These are phyloP conservation scores for Eulemur macaco DNA, from an alignment of 2,113 vertebrate species.

Conservation along the genomic window DNA sequence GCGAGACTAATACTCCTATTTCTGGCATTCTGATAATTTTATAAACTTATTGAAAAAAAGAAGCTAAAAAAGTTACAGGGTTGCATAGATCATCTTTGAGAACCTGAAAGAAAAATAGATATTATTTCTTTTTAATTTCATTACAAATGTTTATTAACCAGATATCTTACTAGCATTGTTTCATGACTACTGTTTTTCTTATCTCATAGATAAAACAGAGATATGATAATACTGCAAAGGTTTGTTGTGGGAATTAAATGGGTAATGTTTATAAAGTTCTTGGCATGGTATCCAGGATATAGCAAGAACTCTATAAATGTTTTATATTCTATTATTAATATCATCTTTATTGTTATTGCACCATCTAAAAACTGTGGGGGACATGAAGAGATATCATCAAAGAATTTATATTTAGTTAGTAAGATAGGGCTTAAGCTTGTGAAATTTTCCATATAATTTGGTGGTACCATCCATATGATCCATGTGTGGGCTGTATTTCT, in stretches of 20 bases:
- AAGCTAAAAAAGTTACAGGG: neutral
- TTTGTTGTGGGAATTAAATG: constrained; percentile 36
- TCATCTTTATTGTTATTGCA: neutral
- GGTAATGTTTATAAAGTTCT: constrained; percentile 18
- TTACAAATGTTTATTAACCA: constrained; percentile 28
- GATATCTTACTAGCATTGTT: neutral
- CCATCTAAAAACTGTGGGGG: neutral
- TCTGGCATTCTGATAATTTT: neutral
- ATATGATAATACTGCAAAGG: neutral
- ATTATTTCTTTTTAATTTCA: constrained; percentile 21
- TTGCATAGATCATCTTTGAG: neutral
- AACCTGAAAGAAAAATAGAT: neutral
- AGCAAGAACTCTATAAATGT: constrained; percentile 1
- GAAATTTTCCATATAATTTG: neutral
- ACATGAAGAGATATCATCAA: neutral
- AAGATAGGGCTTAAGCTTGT: neutral
- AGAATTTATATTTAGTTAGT: neutral
- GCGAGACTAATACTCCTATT: neutral
- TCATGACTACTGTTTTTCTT: constrained; percentile 13
- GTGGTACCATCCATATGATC: neutral
- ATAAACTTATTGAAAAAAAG: neutral
- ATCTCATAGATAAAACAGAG: neutral
- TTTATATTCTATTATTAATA: constrained; percentile 13
- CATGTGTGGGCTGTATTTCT: neutral
- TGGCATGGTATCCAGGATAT: neutral